These are phyloP conservation scores for Papilio gigon DNA, from an alignment of 2,888 invertebrate genomes.

Conservation along the genomic window DNA sequence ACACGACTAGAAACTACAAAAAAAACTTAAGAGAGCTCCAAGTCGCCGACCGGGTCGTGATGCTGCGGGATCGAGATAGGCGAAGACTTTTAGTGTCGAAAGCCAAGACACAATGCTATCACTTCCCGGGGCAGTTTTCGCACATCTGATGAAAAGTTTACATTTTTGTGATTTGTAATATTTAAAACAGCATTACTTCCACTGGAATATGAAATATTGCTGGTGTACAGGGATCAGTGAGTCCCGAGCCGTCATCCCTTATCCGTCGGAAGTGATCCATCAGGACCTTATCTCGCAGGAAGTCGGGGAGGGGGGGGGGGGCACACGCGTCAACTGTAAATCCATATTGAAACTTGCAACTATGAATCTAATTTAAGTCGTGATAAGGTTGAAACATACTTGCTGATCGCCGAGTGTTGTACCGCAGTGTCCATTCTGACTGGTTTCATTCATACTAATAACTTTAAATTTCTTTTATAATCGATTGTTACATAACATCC, in stretches of 20 bases:
- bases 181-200: too few species aligned
- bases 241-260: conserved; percentile 53
- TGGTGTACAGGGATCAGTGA: conserved; percentile 42
- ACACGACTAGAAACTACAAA: neutral
- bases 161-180: too few species aligned
- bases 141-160: too few species aligned
- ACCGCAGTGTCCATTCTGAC: neutral
- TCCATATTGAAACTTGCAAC: neutral
- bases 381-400: conserved; percentile 32
- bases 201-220: too few species aligned
- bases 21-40: too few species aligned
- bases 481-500: neutral
- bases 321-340: conserved; percentile 39
- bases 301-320: conserved; percentile 56
- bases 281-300: conserved; percentile 75
- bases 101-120: too few species aligned
- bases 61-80: too few species aligned
- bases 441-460: neutral
- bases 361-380: conserved; percentile 23
- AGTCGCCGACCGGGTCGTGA: too few species aligned
- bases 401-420: neutral
- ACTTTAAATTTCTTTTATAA: conserved; percentile 4
- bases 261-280: conserved; percentile 77
- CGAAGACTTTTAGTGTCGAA: too few species aligned
- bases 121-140: neutral